These are phyloP conservation scores for Phthorimaea operculella DNA, from an alignment of 1,140 invertebrate species.

Conservation along the genomic window DNA sequence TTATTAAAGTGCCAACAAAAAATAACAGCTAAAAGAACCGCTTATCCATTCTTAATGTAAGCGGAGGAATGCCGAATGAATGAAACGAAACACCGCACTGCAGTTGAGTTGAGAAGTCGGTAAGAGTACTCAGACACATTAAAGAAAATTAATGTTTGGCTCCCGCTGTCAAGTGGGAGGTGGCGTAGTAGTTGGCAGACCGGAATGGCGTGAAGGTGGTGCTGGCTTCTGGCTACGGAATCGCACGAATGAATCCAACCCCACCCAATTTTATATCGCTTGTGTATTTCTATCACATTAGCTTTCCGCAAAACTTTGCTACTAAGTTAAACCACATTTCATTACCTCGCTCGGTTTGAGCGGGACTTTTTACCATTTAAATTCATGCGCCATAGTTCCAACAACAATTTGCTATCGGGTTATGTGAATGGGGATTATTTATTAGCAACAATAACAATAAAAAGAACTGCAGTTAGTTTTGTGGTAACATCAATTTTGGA, in stretches of 20 bases:
- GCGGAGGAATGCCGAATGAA: slow-evolving; percentile 52
- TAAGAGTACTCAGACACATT: slow-evolving; percentile 65
- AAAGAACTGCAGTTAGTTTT: neutral
- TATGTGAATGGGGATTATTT: neutral
- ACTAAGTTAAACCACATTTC: slow-evolving; percentile 41
- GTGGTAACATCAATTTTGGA: neutral
- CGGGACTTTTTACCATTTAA: slow-evolving; percentile 22
- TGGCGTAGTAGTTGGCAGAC: slow-evolving; percentile 53
- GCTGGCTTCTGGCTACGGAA: neutral
- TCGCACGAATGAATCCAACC: slow-evolving; percentile 37
- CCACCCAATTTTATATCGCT: slow-evolving; percentile 52
- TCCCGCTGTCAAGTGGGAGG: slow-evolving; percentile 56
- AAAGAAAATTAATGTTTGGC: slow-evolving; percentile 67
- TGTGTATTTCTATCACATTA: slow-evolving; percentile 45
- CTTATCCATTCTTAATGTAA: slow-evolving; percentile 61
- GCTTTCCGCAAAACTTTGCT: slow-evolving; percentile 35
- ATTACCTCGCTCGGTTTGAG: slow-evolving; percentile 21
- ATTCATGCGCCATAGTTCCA: slow-evolving; percentile 16
- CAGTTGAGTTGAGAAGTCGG: slow-evolving; percentile 45
- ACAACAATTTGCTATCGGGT: neutral
- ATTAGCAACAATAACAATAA: slow-evolving; percentile 1
- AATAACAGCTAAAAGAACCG: slow-evolving; percentile 37
- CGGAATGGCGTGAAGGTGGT: slow-evolving; percentile 48
- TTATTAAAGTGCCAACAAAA: slow-evolving; percentile 59
- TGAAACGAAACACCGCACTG: slow-evolving; percentile 62